A percentile compares a stretch with the other conserved stretches of the same genome.
phyloP scores from a whole-genome alignment of 1,140 invertebrate genomes.

The Aphidius ervi region DNA sequence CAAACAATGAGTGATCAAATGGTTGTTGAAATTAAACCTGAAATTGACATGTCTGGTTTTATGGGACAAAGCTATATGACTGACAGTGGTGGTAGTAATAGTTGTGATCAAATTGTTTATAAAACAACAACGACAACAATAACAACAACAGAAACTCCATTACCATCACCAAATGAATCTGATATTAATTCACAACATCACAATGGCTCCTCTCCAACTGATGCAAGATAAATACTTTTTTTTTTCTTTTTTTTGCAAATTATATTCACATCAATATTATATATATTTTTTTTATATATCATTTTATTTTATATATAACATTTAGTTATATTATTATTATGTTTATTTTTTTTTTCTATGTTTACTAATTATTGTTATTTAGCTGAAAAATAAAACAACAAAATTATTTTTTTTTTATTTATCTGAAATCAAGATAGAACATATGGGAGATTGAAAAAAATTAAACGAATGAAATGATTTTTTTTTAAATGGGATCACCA shows the following conservation, averaged over 20 bases:
- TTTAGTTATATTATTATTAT: no score
- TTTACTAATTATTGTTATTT: no score
- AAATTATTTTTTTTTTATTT: no score
- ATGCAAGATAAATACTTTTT: slow-evolving; percentile 42
- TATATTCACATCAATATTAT: neutral
- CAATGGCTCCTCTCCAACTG: slow-evolving; percentile 43
- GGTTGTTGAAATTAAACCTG: slow-evolving; percentile 43
- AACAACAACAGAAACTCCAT: slow-evolving; percentile 27
- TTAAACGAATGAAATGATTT: no score
- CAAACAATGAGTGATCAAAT: slow-evolving; percentile 34
- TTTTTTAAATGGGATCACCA: no score
- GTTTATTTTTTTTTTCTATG: no score
- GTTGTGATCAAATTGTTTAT: slow-evolving; percentile 48
- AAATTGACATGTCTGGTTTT: slow-evolving; percentile 39
- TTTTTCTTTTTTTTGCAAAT: neutral
- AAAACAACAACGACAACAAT: slow-evolving; percentile 29
- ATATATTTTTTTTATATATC: neutral
- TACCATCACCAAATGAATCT: slow-evolving; percentile 40
- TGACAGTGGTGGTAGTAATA: slow-evolving; percentile 38
- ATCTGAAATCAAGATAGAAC: no score
- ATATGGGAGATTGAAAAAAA: no score
- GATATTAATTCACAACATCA: slow-evolving; percentile 38
- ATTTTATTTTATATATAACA: neutral
- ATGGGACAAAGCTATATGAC: slow-evolving; percentile 35
- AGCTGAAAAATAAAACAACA: no score